phyloP scores from a whole-genome alignment of 2,113 vertebrate species.

The Callithrix jacchus region DNA sequence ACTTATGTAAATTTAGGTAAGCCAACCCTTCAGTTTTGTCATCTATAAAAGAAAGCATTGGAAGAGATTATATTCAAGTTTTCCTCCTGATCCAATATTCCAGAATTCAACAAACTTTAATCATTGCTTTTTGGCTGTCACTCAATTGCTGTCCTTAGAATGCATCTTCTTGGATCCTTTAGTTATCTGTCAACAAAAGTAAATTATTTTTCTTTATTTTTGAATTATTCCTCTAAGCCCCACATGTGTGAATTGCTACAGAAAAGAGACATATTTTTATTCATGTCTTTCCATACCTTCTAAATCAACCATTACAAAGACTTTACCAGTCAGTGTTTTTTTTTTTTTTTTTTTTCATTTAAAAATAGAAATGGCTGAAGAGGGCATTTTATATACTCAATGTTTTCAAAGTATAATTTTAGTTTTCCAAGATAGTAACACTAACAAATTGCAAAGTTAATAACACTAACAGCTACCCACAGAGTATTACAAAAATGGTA shows the following conservation, averaged over 20 bases:
- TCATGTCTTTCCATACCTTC: not conserved
- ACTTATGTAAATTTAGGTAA: not conserved
- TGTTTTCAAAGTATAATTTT: not conserved
- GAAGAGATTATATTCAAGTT: not conserved
- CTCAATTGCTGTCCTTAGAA: not conserved
- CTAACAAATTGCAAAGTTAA: not conserved
- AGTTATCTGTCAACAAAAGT: conserved; percentile 24
- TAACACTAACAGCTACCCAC: not conserved
- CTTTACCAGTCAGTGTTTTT: not conserved
- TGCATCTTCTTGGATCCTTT: not conserved
- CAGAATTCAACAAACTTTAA: not conserved
- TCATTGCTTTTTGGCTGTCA: not conserved
- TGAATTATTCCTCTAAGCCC: not conserved
- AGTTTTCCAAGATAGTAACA: too few relatives aligned
- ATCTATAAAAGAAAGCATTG: not conserved
- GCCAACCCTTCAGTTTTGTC: not conserved
- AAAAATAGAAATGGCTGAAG: not conserved
- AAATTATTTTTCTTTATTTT: conserved; percentile 20
- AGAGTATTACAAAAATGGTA: not conserved
- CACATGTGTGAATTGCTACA: not conserved
- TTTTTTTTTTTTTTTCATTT: not conserved
- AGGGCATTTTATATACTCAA: not conserved
- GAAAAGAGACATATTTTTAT: not conserved
- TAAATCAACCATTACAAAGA: not conserved
- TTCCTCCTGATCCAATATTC: not conserved